Conservation (phyloP, 1,140 invertebrate genomes). For the Oncopodura yosiiana region DNA sequence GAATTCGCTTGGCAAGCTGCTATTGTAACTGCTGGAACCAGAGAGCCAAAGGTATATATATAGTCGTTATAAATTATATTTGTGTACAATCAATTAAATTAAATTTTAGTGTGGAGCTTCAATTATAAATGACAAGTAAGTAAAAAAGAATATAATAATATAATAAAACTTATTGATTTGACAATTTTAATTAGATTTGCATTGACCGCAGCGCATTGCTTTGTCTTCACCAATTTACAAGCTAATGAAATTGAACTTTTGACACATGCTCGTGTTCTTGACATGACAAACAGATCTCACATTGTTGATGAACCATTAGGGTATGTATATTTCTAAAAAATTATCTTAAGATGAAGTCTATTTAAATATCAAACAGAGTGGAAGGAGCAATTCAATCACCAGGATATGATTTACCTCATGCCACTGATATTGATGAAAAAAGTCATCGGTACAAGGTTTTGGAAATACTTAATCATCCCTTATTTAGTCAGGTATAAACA, state of each 20-base stretch:
- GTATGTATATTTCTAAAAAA: background rate
- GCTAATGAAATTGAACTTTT: conserved; percentile 5
- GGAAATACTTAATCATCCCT: conserved; percentile 7
- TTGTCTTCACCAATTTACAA: background rate
- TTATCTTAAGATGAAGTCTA: background rate
- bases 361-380: conserved; percentile 4
- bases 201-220: conserved; percentile 8
- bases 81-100: background rate
- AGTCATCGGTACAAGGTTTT: background rate
- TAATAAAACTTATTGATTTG: background rate
- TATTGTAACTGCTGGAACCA: background rate
- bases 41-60: conserved; percentile 6
- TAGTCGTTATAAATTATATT: background rate
- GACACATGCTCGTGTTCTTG: background rate
- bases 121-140: too few species aligned
- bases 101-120: too few species aligned
- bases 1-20: conserved; percentile 10
- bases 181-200: background rate
- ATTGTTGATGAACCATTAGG: background rate
- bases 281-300: background rate
- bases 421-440: conserved; percentile 3
- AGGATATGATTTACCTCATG: background rate
- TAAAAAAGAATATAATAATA: background rate
- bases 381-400: conserved; percentile 1
- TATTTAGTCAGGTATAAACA: background rate